phyloP scores from a whole-genome alignment of 2,113 vertebrate genomes.

The Mugil cephalus region DNA sequence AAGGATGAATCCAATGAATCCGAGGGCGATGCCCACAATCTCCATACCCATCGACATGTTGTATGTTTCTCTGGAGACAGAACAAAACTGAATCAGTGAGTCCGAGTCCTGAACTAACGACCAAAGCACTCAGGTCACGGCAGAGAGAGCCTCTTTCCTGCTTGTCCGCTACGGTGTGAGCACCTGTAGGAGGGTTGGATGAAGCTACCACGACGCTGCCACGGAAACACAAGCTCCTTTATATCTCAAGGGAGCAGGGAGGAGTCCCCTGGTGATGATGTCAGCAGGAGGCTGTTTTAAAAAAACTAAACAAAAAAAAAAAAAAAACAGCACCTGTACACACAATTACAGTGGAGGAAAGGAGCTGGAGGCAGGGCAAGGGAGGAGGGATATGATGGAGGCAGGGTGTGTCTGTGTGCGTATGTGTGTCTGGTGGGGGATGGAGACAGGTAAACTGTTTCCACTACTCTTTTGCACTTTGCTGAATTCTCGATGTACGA shows the following conservation, averaged over 20 bases:
- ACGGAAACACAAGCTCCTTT: slow-evolving; percentile 76
- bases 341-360: slow-evolving; percentile 40
- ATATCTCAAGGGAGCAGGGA: slow-evolving; percentile 74
- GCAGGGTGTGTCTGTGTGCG: slow-evolving; percentile 23
- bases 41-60: slow-evolving; percentile 86
- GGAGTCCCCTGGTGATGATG: slow-evolving; percentile 73
- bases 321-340: slow-evolving; percentile 54
- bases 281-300: slow-evolving; percentile 54
- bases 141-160: not conserved
- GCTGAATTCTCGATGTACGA: no score
- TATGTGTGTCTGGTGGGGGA: slow-evolving; percentile 5
- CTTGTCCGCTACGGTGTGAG: slow-evolving; percentile 14
- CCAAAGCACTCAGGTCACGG: slow-evolving; percentile 4
- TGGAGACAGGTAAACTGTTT: no score
- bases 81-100: not conserved
- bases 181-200: slow-evolving; percentile 45
- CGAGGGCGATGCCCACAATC: slow-evolving; percentile 83
- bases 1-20: slow-evolving; percentile 80
- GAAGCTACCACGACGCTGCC: slow-evolving; percentile 58
- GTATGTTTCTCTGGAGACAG: slow-evolving; percentile 8
- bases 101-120: not conserved
- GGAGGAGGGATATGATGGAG: slow-evolving; percentile 24
- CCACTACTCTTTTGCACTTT: no score
- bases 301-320: slow-evolving; percentile 17
- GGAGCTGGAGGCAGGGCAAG: slow-evolving; percentile 26